Evolutionary conservation across 2,888 invertebrate species (phyloP), one percentile per base, ranked within the genome.

Genomic region (Anthrax anthrax): DNA sequence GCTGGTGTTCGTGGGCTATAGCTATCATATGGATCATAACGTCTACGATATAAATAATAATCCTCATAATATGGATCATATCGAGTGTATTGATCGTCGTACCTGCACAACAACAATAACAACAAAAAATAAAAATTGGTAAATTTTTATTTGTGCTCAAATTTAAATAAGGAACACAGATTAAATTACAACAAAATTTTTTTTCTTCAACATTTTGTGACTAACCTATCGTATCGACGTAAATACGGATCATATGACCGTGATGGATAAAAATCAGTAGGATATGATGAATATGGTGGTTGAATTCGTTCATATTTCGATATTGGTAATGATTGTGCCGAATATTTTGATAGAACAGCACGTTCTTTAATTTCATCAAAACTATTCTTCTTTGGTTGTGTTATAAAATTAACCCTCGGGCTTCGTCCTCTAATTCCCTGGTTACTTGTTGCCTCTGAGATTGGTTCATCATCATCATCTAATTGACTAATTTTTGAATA

Each of bases 341-440:
- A 12, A 32, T 32, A 32, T 29, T 57, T 57, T 0, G 57, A 48
- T 5, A 57, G 41, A 16, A 58, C 57, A 34, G 56, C 56, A 0
- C 50, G 47, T 6, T 50, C 47, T 18, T 55, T 55, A 13, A 17
- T 40, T 16, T 41, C 41, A 18, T 46, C 46, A 14, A 12, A 12
- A 32, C 29, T 32, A 8, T 8, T 54, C 41, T 59, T 61, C 27
- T 75, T 74, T 51, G 76, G 73, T 58, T 79, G 78, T 0, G 80
- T 80, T 14, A 80, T 76, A 55, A 80, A 80, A 60, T 80, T 77
- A 2, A 80, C 77, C 55, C 78, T 63, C 1, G 80, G 79, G 64
- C 78, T 77, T 54, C 78, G 65, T 4, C 76, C 71, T 56, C 72
- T 73, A 19, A 72, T 69, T 3, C 74, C 65, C 18, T 77, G 77